Percentiles rank a stretch among this genome's conserved stretches.
These are phyloP conservation scores for Remorina albescens DNA, from an alignment of 2,797 vertebrate species.

Conservation along the genomic window DNA sequence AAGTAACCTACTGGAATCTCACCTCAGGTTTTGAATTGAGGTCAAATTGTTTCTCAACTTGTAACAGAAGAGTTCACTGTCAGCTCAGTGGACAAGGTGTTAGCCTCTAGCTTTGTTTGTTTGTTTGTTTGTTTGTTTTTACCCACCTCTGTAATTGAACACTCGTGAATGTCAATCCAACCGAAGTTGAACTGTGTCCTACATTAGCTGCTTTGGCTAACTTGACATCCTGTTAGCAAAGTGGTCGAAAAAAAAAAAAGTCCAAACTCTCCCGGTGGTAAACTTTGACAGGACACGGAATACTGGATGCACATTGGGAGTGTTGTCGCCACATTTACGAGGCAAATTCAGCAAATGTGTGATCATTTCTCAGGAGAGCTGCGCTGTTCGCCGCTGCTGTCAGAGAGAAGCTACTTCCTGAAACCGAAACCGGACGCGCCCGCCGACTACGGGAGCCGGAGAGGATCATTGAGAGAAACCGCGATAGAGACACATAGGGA, in stretches of 20 bases:
- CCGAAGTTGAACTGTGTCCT: constrained; percentile 5
- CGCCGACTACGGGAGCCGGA: constrained; percentile 20
- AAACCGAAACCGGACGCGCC: not conserved
- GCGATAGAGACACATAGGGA: not conserved
- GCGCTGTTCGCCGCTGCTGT: not conserved
- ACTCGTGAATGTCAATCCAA: not conserved
- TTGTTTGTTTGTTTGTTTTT: too few species aligned
- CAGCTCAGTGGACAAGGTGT: not conserved
- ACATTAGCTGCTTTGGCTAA: constrained; percentile 33
- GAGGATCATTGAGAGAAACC: not conserved
- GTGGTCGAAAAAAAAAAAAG: not conserved
- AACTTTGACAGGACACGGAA: not conserved
- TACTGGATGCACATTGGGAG: not conserved
- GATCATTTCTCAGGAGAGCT: not conserved
- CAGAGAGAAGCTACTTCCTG: constrained; percentile 27
- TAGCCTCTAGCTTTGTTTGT: not conserved
- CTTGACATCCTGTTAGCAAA: constrained; percentile 15
- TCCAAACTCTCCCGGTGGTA: rapidly evolving
- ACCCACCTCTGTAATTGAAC: constrained; percentile 11
- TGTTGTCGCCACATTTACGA: rapidly evolving
- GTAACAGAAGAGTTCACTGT: not conserved
- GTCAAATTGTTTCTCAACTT: not conserved
- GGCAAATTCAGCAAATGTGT: rapidly evolving
- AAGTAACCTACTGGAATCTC: not conserved
- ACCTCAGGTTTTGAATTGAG: not conserved